Evolutionary conservation across 2,113 vertebrate genomes (phyloP), one percentile per base, ranked within the genome.

Genomic region (Nothoprocta pentlandii): DNA sequence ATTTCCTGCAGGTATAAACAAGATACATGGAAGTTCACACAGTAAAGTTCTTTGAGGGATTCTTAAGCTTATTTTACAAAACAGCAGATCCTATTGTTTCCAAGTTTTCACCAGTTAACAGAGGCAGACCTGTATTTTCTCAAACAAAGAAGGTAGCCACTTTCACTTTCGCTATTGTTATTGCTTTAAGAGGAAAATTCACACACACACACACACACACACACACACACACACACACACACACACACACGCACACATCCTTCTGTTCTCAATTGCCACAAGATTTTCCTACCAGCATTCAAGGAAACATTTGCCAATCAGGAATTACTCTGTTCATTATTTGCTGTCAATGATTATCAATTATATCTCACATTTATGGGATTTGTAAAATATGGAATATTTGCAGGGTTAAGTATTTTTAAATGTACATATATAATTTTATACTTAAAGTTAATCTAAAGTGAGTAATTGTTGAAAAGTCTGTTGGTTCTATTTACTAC

Each of bases 321-420:
- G n/a, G 63, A 87, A 89, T 91, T 87, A 80, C 36, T 94, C 83
- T 80, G n/a, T 51, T 88, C 34, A 75, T 51, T 80, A 75, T 62
- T 80, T 68, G 51, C 34, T 63, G 63, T 44, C 41, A 87, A 17
- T 83, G 19, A 88, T 83, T 80, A 92, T 64, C 56, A 86, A 54
- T 94, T 75, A 26, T 78, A 88, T 63, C n/a, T 83, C 16, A 77
- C 71, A 73, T 12, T 80, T 8, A 2, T 41, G 20, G 36, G 46
- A 76, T 41, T 62, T 82, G 34, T 69, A 79, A 64, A 92, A 87
- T 22, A 44, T 19, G 47, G 73, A 78, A n/a, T 80, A 73, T 70
- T 93, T 79, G 89, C 44, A 79, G 21, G 36, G 6, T 69, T 2
- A 0, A 32, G 15, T 44, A 44, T 58, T 81, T 85, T 89, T 85